Evolutionary conservation across 2,888 invertebrate genomes (phyloP).

Genomic region (Microctonus hyperodae): DNA sequence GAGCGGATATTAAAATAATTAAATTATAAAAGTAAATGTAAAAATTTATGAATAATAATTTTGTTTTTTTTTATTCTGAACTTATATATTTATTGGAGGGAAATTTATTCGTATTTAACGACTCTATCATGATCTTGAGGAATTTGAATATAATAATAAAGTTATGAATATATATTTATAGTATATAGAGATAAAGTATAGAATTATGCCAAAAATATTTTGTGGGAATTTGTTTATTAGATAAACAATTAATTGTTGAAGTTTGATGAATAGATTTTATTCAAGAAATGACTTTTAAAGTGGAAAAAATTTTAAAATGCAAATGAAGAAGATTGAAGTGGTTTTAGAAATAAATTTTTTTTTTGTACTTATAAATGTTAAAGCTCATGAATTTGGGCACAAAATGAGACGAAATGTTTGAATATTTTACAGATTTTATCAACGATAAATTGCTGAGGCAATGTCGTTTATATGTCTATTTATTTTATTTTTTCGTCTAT

Average conservation of each 20-base stretch:
- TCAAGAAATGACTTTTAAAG: not conserved
- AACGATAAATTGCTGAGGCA: constrained; percentile 29
- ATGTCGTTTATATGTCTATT: constrained; percentile 25
- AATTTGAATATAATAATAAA: no score
- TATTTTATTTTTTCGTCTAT: constrained; percentile 5
- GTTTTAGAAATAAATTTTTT: not conserved
- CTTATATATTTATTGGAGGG: no score
- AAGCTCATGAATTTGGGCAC: constrained; percentile 4
- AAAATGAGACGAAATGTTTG: constrained; percentile 7
- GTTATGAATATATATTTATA: no score
- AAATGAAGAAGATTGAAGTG: not conserved
- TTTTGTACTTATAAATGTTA: no score
- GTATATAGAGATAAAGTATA: no score
- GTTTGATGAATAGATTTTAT: not conserved
- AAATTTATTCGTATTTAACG: no score
- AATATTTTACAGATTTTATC: constrained; percentile 32
- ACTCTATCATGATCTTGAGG: no score
- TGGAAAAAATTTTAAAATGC: not conserved
- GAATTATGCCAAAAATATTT: no score
- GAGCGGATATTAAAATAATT: not conserved
- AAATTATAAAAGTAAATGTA: no score
- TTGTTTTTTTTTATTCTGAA: no score
- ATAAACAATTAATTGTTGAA: not conserved
- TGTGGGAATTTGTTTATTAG: not conserved
- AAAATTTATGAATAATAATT: no score